Percentiles rank a stretch among this genome's conserved stretches.
These are phyloP conservation scores for Lagocephalus sceleratus DNA, from an alignment of 2,797 vertebrate species.

Conservation along the genomic window DNA sequence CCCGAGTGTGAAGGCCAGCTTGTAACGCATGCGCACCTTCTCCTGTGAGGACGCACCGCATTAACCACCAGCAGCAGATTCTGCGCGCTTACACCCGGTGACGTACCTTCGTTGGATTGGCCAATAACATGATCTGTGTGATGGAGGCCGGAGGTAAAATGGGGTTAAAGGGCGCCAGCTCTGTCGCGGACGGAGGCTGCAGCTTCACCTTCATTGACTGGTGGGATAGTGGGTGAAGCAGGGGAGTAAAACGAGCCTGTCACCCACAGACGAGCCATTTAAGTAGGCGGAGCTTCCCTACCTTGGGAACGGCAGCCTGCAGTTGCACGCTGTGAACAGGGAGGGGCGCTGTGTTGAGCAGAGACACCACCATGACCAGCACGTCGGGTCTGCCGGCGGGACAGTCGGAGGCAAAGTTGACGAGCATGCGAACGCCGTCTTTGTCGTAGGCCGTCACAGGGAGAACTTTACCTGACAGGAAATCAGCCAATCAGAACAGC, in stretches of 20 bases:
- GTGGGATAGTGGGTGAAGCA: background rate
- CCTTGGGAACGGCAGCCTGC: constrained; percentile 95
- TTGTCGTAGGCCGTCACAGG: constrained; percentile 93
- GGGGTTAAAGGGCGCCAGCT: constrained; percentile 89
- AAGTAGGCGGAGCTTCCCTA: constrained; percentile 39
- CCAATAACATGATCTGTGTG: constrained; percentile 94
- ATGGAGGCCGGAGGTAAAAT: constrained; percentile 89
- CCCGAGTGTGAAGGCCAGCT: constrained; percentile 87
- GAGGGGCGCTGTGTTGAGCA: constrained; percentile 88
- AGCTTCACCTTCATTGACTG: constrained; percentile 98
- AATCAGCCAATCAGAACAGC: constrained; percentile 7
- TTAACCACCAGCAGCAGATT: background rate
- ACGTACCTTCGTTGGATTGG: constrained; percentile 88
- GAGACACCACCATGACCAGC: constrained; percentile 93
- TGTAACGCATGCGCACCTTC: constrained; percentile 91
- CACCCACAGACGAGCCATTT: too few species aligned
- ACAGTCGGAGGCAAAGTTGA: constrained; percentile 92
- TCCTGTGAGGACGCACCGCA: constrained; percentile 72
- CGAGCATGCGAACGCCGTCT: constrained; percentile 88
- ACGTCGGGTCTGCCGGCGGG: constrained; percentile 84
- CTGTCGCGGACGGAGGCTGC: constrained; percentile 90
- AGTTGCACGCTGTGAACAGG: constrained; percentile 83
- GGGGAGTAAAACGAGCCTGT: background rate
- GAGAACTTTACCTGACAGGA: constrained; percentile 81
- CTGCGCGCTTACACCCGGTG: background rate